These are phyloP conservation scores for Paedocypris micromegethes DNA, from an alignment of 2,797 vertebrate species.

Conservation along the genomic window DNA sequence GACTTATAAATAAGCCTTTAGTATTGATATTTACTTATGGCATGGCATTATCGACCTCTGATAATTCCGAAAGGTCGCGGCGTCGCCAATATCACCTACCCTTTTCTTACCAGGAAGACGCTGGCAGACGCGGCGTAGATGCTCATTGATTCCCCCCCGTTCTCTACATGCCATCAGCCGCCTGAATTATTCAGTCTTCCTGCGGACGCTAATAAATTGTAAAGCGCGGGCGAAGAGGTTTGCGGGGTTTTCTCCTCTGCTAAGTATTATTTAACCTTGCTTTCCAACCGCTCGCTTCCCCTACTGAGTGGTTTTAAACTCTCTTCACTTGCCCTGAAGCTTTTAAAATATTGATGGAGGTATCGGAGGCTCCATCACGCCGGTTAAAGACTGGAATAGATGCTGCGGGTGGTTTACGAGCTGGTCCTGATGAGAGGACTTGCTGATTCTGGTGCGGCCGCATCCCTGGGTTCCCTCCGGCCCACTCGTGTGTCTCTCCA, in stretches of 20 bases:
- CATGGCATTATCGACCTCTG: constrained; percentile 54
- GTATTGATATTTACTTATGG: constrained; percentile 51
- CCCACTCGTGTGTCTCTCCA: constrained; percentile 62
- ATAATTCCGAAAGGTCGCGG: constrained; percentile 49
- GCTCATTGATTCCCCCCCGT: constrained; percentile 59
- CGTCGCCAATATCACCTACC: constrained; percentile 47
- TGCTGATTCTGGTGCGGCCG: too few species aligned
- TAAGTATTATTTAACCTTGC: constrained; percentile 79
- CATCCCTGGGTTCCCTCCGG: constrained; percentile 54
- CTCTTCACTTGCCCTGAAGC: constrained; percentile 63
- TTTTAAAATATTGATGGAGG: constrained; percentile 77
- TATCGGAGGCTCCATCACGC: constrained; percentile 70
- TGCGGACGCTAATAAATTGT: constrained; percentile 71
- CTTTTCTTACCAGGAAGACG: constrained; percentile 33
- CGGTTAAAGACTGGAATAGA: constrained; percentile 40
- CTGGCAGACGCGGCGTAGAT: constrained; percentile 54
- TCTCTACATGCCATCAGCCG: constrained; percentile 52
- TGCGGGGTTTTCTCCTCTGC: constrained; percentile 49
- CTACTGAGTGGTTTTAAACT: constrained; percentile 78
- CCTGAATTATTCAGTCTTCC: constrained; percentile 69
- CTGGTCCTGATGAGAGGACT: too few species aligned
- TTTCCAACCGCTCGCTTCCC: constrained; percentile 72
- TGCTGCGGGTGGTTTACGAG: too few species aligned
- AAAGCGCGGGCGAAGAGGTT: constrained; percentile 38
- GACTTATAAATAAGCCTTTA: constrained; percentile 47